Evolutionary conservation across 2,888 invertebrate genomes (phyloP), one percentile per base, ranked within the genome.

Genomic region (Meta bourneti): DNA sequence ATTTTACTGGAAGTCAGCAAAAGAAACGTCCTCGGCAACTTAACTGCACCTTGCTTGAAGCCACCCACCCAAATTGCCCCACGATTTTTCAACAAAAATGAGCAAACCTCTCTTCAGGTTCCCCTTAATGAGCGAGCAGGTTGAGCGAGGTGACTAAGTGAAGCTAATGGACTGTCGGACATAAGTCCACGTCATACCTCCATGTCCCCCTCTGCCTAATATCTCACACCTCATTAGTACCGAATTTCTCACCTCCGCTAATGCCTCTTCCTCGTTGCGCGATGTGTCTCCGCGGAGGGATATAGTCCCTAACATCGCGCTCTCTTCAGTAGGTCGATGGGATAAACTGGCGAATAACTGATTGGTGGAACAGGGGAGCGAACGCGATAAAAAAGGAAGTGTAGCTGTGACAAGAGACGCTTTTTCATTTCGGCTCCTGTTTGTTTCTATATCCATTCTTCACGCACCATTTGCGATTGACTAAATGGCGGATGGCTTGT

Each of bases 171-270:
- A 81, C 75, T 90, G 90, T 79, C 71, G 80, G 84, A 80, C 85
- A 85, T 74, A 81, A 90, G 51, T 90, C 84, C 69, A 70, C 75
- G 90, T 86, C 90, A 90, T 82, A 81, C 75, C 77, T 51, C 34
- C 34, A 13, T 52, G 51, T 54, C 16, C 72, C 71, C 16, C 13
- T 11, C 61, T 61, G 51, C 49, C 89, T 84, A 83, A 89, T 89
- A 90, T 90, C 85, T 90, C 90, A 86, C 86, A 85, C 90, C 90
- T 90, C 90, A 90, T 90, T 90, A 85, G 86, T 52, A 52, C 74
- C 85, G 70, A 81, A 72, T 72, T 72, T 80, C 83, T 61, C 78
- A 78, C 83, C 75, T 52, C 83, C n/a, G 69, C 81, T 79, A 83
- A 78, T 84, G 83, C 71, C 61, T 72, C 78, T 16, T 54, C 13